Conservation (phyloP, 2,113 vertebrate genomes). For the Sinocyclocheilus anophthalmus region DNA sequence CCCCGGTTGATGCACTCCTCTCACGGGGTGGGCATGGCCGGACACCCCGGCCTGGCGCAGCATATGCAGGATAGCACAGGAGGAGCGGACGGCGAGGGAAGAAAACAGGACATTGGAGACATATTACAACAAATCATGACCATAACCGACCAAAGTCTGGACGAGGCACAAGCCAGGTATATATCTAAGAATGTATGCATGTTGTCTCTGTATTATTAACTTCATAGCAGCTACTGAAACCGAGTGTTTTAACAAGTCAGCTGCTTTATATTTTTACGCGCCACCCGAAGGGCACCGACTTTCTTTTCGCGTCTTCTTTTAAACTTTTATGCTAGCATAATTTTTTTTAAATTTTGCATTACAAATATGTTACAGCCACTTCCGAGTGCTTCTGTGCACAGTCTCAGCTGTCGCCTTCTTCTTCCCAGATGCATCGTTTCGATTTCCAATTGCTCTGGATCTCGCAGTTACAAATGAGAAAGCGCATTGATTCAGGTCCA, state of each 20-base stretch:
- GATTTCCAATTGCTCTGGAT: constrained; percentile 49
- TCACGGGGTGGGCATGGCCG: constrained; percentile 94
- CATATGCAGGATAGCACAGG: constrained; percentile 93
- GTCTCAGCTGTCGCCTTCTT: not conserved
- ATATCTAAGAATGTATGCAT: constrained; percentile 18
- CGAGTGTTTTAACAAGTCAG: constrained; percentile 46
- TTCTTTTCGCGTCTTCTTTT: constrained; percentile 7
- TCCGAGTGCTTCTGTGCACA: not conserved
- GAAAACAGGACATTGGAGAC: constrained; percentile 99
- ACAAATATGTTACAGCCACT: not conserved
- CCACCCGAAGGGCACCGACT: constrained; percentile 55
- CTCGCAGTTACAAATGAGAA: constrained; percentile 62
- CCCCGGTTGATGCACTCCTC: constrained; percentile 92
- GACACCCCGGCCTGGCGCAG: constrained; percentile 95
- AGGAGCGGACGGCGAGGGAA: constrained; percentile 89
- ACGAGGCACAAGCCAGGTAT: constrained; percentile 98
- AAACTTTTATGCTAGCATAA: constrained; percentile 11
- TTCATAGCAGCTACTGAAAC: not conserved
- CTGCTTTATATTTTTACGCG: constrained; percentile 48
- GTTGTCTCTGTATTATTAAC: not conserved
- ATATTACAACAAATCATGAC: constrained; percentile 99
- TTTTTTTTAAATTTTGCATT: not conserved
- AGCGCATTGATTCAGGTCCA: constrained; percentile 56
- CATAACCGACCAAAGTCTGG: constrained; percentile 99
- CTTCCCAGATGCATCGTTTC: constrained; percentile 42